These are phyloP conservation scores for Myotis vivesi DNA, from an alignment of 2,797 vertebrate species.

Conservation along the genomic window DNA sequence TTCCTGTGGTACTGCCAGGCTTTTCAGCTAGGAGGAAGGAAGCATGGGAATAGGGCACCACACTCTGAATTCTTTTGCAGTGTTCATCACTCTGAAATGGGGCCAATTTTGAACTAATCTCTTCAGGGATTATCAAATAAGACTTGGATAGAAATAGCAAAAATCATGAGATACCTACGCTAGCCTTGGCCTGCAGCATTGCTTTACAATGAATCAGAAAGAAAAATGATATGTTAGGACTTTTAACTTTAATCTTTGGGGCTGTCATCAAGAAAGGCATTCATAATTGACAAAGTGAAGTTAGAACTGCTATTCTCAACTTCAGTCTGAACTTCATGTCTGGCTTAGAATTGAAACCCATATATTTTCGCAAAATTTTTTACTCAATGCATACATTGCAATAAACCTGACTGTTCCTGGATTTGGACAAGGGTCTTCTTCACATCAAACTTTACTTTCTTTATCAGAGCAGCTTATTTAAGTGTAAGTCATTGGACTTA, in stretches of 20 bases:
- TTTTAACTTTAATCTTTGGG: neutral
- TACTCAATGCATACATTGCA: neutral
- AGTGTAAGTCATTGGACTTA: neutral
- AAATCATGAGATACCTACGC: neutral
- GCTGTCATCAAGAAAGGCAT: neutral
- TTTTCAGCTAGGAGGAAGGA: neutral
- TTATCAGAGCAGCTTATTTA: neutral
- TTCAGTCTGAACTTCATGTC: neutral
- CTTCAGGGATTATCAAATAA: neutral
- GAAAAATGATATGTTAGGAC: neutral
- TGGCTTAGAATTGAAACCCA: neutral
- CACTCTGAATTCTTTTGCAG: neutral
- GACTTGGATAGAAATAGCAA: neutral
- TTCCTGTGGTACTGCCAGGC: neutral
- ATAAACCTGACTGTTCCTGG: neutral
- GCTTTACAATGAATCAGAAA: neutral
- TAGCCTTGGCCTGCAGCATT: neutral
- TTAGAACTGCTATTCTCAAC: neutral
- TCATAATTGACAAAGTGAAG: neutral
- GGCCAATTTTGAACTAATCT: neutral
- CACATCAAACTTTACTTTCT: neutral
- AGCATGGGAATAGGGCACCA: neutral
- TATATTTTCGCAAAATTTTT: neutral
- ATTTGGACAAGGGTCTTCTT: neutral
- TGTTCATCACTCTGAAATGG: neutral